phyloP scores from a whole-genome alignment of 2,113 vertebrate genomes.

The Haemorhous mexicanus region DNA sequence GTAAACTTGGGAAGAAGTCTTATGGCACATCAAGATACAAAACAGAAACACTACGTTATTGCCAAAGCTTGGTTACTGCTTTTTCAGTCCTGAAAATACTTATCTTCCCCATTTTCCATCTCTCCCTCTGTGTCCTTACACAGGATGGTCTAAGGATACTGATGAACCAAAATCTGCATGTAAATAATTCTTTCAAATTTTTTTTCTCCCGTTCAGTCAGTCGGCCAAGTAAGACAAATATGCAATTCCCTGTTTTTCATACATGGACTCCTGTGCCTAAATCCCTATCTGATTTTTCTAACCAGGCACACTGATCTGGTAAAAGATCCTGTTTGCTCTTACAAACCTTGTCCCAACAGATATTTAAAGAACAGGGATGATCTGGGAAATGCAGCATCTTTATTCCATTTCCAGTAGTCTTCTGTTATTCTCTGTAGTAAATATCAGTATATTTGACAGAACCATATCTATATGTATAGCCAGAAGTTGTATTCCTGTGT shows the following conservation, averaged over 20 bases:
- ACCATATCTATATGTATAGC: background rate
- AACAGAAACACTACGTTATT: background rate
- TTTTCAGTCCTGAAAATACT: background rate
- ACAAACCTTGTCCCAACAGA: background rate
- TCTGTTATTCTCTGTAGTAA: background rate
- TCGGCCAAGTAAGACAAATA: background rate
- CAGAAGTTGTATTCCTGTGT: background rate
- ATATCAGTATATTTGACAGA: background rate
- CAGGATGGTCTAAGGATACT: background rate
- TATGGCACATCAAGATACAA: background rate
- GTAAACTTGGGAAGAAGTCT: background rate
- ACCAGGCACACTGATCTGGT: background rate
- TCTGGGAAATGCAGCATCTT: background rate
- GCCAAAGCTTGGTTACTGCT: background rate
- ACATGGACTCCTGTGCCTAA: background rate
- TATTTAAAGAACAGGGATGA: background rate
- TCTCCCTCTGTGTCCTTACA: background rate
- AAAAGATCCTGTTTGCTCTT: background rate
- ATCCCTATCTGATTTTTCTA: background rate
- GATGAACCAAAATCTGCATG: background rate
- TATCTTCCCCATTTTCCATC: background rate
- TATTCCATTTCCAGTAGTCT: background rate
- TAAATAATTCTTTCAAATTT: rapidly evolving
- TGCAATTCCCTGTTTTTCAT: background rate
- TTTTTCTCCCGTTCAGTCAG: background rate